phyloP scores from a whole-genome alignment of 2,888 invertebrate genomes.

The Micropterix aruncella region DNA sequence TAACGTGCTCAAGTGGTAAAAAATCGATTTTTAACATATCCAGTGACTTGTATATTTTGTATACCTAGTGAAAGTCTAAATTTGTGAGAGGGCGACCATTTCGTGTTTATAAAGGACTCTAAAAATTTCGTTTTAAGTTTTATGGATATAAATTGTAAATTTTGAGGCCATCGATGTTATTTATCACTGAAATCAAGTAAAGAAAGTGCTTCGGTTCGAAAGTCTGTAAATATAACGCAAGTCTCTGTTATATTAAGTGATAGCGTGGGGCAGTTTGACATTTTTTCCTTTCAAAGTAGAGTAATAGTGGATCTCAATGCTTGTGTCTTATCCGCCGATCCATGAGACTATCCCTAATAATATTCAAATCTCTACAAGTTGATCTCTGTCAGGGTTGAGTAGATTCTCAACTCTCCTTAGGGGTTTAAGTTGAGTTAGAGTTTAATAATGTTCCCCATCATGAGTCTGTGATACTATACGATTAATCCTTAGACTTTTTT shows the following conservation, averaged over 20 bases:
- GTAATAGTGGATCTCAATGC: no score
- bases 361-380: no score
- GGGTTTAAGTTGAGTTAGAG: background rate
- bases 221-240: background rate
- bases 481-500: background rate
- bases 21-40: background rate
- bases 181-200: no score
- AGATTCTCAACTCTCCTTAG: background rate
- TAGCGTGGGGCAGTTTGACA: no score
- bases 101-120: background rate
- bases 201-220: no score
- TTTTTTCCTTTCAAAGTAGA: no score
- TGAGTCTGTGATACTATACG: background rate
- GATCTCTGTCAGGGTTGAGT: background rate
- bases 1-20: background rate
- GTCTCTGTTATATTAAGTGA: background rate
- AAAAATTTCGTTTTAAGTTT: background rate
- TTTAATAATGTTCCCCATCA: background rate
- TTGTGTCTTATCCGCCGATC: no score
- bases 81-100: background rate
- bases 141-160: background rate
- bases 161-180: background rate
- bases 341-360: no score
- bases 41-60: background rate
- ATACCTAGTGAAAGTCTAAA: background rate